Percentiles rank a stretch among this genome's conserved stretches.
These are phyloP conservation scores for Macrochelys suwanniensis DNA, from an alignment of 2,797 vertebrate species.

Conservation along the genomic window DNA sequence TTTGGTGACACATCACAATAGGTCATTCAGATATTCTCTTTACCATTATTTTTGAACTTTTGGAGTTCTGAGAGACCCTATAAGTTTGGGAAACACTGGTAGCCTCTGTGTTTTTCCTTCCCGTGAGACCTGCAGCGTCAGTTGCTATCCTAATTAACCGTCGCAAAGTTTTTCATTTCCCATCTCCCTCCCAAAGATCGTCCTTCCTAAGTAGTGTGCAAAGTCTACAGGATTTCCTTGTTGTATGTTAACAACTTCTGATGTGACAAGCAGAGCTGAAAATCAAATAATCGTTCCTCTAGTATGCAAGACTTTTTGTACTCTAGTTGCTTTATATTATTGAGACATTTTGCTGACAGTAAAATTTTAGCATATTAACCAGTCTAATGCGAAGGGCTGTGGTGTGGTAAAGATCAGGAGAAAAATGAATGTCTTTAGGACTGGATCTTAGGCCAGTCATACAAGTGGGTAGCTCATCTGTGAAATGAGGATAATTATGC, in stretches of 20 bases:
- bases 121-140: neutral
- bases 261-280: conserved; percentile 45
- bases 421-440: neutral
- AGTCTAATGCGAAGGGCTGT: neutral
- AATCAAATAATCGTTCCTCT: conserved; percentile 20
- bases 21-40: neutral
- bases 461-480: neutral
- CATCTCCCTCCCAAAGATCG: neutral
- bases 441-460: neutral
- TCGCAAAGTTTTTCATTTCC: neutral
- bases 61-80: neutral
- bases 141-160: conserved; percentile 22
- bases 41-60: neutral
- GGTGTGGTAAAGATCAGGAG: neutral
- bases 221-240: neutral
- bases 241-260: conserved; percentile 34
- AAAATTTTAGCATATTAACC: neutral
- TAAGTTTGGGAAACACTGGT: neutral
- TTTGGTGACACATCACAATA: neutral
- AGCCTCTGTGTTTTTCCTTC: conserved; percentile 25
- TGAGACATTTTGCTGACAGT: neutral
- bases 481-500: neutral
- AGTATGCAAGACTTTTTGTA: neutral
- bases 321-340: neutral
- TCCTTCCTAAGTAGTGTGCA: neutral